phyloP scores from a whole-genome alignment of 2,888 invertebrate genomes.

The Eustalomyia histrio region DNA sequence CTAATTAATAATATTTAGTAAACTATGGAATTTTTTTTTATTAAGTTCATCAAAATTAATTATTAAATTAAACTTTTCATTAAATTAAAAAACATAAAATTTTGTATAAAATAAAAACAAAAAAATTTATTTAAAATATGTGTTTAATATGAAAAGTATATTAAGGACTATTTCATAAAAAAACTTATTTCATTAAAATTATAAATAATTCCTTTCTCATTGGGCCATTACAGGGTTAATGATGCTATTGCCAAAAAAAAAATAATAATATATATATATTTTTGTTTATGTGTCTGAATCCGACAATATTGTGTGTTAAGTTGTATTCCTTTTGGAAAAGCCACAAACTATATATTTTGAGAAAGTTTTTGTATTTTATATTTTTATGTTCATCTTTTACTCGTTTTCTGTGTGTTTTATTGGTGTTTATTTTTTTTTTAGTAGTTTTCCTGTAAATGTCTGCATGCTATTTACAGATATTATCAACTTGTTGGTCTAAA shows the following conservation, averaged over 20 bases:
- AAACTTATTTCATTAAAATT: no score
- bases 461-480: constrained; percentile 34
- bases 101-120: no score
- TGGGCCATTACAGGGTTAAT: background rate
- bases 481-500: constrained; percentile 59
- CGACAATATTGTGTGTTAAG: constrained; percentile 38
- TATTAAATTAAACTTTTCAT: no score
- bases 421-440: background rate
- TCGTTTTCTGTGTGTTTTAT: background rate
- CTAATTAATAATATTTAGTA: no score
- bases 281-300: constrained; percentile 31
- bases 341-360: constrained; percentile 37
- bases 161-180: no score
- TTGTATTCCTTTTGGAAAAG: constrained; percentile 23
- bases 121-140: no score
- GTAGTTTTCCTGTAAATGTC: constrained; percentile 18
- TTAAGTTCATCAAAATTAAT: no score
- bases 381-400: background rate
- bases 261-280: background rate
- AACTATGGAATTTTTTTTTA: no score
- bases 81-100: no score
- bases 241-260: constrained; percentile 14
- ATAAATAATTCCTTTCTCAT: no score
- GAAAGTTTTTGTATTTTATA: constrained; percentile 4
- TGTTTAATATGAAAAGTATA: no score